Base-by-base conservation (phyloP, 37 sponge, comb jelly and placozoan genomes). In the Geodia barretti region DNA sequence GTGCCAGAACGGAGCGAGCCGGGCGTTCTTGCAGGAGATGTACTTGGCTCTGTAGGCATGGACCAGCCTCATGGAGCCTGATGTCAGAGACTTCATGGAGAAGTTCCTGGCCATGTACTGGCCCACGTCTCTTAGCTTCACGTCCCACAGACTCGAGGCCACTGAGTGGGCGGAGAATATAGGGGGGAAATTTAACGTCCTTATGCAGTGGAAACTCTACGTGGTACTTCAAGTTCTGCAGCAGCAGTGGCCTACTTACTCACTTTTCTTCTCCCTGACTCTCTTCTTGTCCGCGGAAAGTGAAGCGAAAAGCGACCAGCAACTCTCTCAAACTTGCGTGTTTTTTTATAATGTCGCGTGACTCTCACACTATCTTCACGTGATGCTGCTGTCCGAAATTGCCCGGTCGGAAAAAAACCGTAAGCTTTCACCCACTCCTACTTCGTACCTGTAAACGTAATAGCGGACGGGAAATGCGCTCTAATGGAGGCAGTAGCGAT, bases 1-100 rank as follows among this genome's bases (percentile, higher is more conserved):
- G 35, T 92, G 92, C 47, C 83, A 87, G 72, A 83, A 92, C 9
- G 92, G 92, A 20, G 67, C 67, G 58, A 87, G 79, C 29, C 84
- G 63, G n/a, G 92, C 88, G 71, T 92, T 92, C 84, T 73, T 83
- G 38, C 84, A 79, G 41, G 54, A 41, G 73, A 92, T 76, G 54
- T 92, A 92, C 34, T 62, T 87, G 0, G 84, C 81, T 36, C 81
- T 63, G 62, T 91, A 91, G 19, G 62, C 43, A 11, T 63, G 38
- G 19, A 72, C 64, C 38, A 40, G 68, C 24, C 78, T 30, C 24
- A 30, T 32, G 4, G 68, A 32, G 14, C 8, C 63, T 37, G 60
- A 36, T 39, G 86, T 59, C 23, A 84, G 39, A 32, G 76, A 33
- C 4, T n/a, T n/a, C 21, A 78, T 54, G 43, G 37, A 32, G 62